phyloP scores from a whole-genome alignment of 2,797 vertebrate genomes.

The Zalophus californianus region DNA sequence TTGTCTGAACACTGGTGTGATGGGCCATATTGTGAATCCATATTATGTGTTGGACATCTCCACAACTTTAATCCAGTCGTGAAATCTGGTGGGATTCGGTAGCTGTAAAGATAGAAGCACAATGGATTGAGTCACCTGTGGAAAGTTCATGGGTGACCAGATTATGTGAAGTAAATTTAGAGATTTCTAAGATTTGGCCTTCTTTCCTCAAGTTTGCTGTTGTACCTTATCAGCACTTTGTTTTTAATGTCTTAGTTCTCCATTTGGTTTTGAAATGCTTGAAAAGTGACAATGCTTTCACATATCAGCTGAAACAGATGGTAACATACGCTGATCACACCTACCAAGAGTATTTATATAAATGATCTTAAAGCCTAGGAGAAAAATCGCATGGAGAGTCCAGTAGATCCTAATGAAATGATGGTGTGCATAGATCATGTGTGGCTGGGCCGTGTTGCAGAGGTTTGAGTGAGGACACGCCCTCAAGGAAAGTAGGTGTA shows the following conservation, averaged over 20 bases:
- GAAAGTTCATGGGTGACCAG: conserved; percentile 24
- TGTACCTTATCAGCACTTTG: conserved; percentile 79
- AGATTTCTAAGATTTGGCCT: conserved; percentile 75
- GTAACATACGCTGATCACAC: conserved; percentile 86
- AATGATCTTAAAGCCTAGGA: conserved; percentile 77
- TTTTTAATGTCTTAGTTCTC: conserved; percentile 85
- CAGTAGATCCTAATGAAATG: conserved; percentile 67
- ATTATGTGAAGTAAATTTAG: conserved; percentile 47
- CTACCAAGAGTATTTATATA: conserved; percentile 83
- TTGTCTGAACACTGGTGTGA: background rate
- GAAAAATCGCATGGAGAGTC: conserved; percentile 45
- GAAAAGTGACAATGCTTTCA: conserved; percentile 84
- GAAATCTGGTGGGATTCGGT: background rate
- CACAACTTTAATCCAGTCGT: background rate
- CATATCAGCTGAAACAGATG: conserved; percentile 85
- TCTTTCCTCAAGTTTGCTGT: conserved; percentile 78
- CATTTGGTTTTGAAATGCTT: conserved; percentile 83
- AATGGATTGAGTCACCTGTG: conserved; percentile 16
- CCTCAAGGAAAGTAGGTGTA: background rate
- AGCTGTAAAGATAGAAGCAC: background rate
- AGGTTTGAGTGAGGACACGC: background rate
- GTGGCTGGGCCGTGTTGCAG: background rate
- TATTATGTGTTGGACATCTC: background rate
- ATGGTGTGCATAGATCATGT: background rate
- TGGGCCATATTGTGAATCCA: background rate